Base-by-base conservation (phyloP, 2,888 invertebrate species). In the Apocheima hispidaria region DNA sequence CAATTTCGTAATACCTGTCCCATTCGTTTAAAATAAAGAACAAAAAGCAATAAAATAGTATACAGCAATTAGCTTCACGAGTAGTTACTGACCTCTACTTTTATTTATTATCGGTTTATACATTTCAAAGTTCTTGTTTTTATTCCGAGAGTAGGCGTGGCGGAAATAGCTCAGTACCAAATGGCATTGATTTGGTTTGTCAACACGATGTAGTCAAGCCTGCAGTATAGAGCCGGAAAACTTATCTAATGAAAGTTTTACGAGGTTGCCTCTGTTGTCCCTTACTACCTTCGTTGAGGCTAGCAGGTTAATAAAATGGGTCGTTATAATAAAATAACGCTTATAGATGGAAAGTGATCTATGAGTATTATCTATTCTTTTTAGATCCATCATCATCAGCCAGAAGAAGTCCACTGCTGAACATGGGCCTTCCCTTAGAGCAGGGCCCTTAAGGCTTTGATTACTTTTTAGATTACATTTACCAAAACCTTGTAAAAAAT, bases 91-190 rank as follows among this genome's bases (percentile, higher is more conserved):
- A 79, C 82, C 83, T 82, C 74, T 73, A 66, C 6, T 46, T 18
- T 18, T 28, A n/a, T n/a, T n/a, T n/a, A n/a, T n/a, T n/a, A 16
- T 44, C 7, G 2, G 16, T 26, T 16, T 16, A 61, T 63, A 69
- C 69, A 66, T n/a, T n/a, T n/a, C n/a, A 70, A 71, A 81, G 83
- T 69, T 84, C 83, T 85, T 86, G 84, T 83, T 84, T 84, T 80
- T 77, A 76, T 80, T 84, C 69, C 62, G 60, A 49, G 58, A 60
- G 73, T 63, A 63, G 63, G 68, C 70, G 72, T 78, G 74, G 77
- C 83, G 86, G 86, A 86, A 85, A 79, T 73, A 36, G 63, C 9
- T 43, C 14, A 16, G 49, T 43, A 44, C 33, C 5, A 40, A 28
- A n/a, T 20, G 10, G 26, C n/a, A 50, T 63, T 58, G 35, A 54